phyloP scores from a whole-genome alignment of 2,888 invertebrate species.

The Gerosis bhagava region DNA sequence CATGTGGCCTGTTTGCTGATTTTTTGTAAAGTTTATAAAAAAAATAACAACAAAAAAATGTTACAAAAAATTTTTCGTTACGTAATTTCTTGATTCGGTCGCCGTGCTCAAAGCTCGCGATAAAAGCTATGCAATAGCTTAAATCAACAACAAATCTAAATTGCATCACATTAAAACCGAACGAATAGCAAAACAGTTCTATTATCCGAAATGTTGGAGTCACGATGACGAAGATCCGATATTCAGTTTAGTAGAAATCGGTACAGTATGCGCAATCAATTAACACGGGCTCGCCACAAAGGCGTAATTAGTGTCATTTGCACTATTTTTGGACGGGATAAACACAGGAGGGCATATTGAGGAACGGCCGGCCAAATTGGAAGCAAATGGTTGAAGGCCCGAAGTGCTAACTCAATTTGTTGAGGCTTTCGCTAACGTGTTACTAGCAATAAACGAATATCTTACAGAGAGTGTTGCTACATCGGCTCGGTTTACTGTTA shows the following conservation, averaged over 20 bases:
- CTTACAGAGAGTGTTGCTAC: slow-evolving; percentile 53
- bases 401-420: slow-evolving; percentile 78
- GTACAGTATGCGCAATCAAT: slow-evolving; percentile 66
- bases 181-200: slow-evolving; percentile 18
- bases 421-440: slow-evolving; percentile 79
- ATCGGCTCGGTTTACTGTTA: slow-evolving; percentile 38
- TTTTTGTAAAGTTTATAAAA: too few species aligned
- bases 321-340: slow-evolving; percentile 79
- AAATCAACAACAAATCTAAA: too few species aligned
- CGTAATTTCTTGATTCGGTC: too few species aligned
- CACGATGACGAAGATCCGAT: slow-evolving; percentile 20
- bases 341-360: slow-evolving; percentile 73
- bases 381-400: slow-evolving; percentile 67
- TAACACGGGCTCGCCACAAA: slow-evolving; percentile 65
- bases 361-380: slow-evolving; percentile 71
- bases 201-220: slow-evolving; percentile 10
- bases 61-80: too few species aligned
- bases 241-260: slow-evolving; percentile 52
- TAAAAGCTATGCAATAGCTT: too few species aligned
- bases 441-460: slow-evolving; percentile 63
- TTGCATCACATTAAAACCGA: slow-evolving; percentile 11
- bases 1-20: too few species aligned
- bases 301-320: slow-evolving; percentile 78
- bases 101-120: too few species aligned
- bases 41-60: too few species aligned